These are phyloP conservation scores for Hemichromis elongatus DNA, from an alignment of 2,113 vertebrate genomes.

Conservation along the genomic window DNA sequence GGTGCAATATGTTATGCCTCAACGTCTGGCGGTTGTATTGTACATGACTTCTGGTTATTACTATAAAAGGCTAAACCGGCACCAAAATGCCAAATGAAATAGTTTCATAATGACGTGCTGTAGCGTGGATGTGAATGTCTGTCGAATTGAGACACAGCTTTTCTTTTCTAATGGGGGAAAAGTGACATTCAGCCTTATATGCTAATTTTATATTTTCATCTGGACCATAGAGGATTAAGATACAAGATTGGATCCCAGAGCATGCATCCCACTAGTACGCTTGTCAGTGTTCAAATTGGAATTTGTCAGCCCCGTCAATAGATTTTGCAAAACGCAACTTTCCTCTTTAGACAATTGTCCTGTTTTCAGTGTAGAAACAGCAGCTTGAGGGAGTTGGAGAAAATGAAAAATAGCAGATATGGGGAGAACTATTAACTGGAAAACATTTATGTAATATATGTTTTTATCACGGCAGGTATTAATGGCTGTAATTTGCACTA, in stretches of 20 bases:
- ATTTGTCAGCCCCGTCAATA: background rate
- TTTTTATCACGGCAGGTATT: background rate
- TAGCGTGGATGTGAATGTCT: background rate
- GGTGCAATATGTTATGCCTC: background rate
- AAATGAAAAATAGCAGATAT: background rate
- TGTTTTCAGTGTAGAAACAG: background rate
- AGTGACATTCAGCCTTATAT: background rate
- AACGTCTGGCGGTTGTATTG: background rate
- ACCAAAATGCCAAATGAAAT: background rate
- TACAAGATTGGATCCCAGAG: background rate
- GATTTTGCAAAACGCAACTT: background rate
- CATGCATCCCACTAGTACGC: background rate
- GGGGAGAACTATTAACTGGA: no score
- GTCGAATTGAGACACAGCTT: background rate
- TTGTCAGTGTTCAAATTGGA: background rate
- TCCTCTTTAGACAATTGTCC: background rate
- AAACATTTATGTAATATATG: background rate
- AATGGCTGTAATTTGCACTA: fast-evolving
- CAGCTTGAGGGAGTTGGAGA: background rate
- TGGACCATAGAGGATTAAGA: background rate
- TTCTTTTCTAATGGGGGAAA: background rate
- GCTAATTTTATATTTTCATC: background rate
- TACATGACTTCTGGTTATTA: background rate
- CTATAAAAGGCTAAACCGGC: background rate
- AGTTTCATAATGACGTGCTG: background rate